These are phyloP conservation scores for Echinometra lucunter DNA, from an alignment of 53 echinoderm and acorn worm species.

Conservation along the genomic window DNA sequence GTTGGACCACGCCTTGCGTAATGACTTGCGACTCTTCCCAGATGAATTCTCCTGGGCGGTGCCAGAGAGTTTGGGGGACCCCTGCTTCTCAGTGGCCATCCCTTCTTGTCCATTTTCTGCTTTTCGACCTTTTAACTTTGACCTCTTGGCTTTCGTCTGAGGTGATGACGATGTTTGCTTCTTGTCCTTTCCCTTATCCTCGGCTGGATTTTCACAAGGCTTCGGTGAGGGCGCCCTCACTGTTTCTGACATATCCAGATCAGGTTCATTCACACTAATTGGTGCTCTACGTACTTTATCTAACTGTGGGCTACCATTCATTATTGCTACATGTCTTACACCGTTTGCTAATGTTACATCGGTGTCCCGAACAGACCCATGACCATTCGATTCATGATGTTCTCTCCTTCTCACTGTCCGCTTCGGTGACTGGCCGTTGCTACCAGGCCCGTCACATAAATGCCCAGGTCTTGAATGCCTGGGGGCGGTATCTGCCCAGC, in stretches of 20 bases:
- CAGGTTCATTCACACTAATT: constrained; percentile 52
- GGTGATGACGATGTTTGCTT: constrained; percentile 60
- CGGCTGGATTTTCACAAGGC: constrained; percentile 21
- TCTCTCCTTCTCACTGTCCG: constrained; percentile 21
- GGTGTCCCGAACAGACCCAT: constrained; percentile 18
- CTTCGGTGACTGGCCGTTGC: constrained; percentile 46
- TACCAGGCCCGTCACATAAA: constrained; percentile 58
- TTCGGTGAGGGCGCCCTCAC: constrained; percentile 46
- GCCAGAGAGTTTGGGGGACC: constrained; percentile 66
- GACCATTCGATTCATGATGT: constrained; percentile 26
- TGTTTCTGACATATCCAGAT: neutral
- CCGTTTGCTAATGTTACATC: constrained; percentile 64
- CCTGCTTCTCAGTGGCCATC: constrained; percentile 67
- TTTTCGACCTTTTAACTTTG: constrained; percentile 69
- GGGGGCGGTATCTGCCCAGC: constrained; percentile 94
- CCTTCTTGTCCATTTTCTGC: constrained; percentile 58
- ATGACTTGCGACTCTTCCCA: constrained; percentile 58
- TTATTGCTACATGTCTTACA: constrained; percentile 70
- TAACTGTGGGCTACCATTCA: constrained; percentile 69
- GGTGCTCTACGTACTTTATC: constrained; percentile 66
- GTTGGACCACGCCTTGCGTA: constrained; percentile 67
- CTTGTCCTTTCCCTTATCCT: constrained; percentile 68
- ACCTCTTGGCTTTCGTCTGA: constrained; percentile 66
- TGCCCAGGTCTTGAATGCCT: constrained; percentile 50
- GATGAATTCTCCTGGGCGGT: constrained; percentile 47